Conservation (phyloP, 1,140 invertebrate species). For the Papilio xuthus region DNA sequence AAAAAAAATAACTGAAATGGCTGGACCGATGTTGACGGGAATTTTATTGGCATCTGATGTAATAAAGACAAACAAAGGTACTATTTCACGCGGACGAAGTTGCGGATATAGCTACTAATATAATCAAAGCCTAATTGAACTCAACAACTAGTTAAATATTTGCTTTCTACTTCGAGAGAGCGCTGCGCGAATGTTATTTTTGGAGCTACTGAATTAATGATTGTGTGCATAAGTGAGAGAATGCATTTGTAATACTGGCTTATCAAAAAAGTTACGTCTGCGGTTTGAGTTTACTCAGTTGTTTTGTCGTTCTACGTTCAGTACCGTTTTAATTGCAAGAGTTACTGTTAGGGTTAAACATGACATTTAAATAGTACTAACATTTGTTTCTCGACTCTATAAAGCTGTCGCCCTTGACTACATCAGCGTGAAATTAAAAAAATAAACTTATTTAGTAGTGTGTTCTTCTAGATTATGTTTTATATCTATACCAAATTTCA, state of each 20-base stretch:
- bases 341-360: background rate
- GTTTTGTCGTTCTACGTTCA: background rate
- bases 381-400: too few species aligned
- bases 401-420: too few species aligned
- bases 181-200: background rate
- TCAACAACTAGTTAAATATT: conserved; percentile 4
- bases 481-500: too few species aligned
- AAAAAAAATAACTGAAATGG: too few species aligned
- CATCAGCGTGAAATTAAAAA: too few species aligned
- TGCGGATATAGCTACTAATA: background rate
- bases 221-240: background rate
- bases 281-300: background rate
- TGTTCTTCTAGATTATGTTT: too few species aligned
- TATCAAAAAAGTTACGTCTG: background rate
- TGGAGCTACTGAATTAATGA: background rate
- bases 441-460: too few species aligned
- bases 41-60: too few species aligned
- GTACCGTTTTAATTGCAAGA: background rate
- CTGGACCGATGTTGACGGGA: too few species aligned
- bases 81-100: too few species aligned
- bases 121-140: background rate
- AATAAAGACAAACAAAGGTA: too few species aligned
- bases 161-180: background rate
- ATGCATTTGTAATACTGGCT: background rate
- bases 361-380: background rate